Conservation (phyloP, 2,888 invertebrate genomes). For the Tenthredo distinguenda region DNA sequence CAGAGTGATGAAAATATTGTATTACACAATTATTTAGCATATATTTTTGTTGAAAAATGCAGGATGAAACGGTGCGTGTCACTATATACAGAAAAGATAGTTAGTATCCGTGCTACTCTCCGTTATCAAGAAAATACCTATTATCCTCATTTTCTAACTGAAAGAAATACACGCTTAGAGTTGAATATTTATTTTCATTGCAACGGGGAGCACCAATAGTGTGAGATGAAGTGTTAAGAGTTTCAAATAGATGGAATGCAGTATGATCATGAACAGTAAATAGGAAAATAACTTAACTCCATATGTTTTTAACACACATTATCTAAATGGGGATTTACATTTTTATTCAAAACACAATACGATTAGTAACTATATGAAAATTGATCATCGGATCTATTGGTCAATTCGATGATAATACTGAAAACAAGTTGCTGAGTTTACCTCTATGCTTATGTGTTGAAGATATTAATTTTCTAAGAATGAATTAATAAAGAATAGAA, state of each 20-base stretch:
- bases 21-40: slow-evolving; percentile 28
- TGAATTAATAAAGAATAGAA: not conserved
- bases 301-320: slow-evolving; percentile 31
- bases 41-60: slow-evolving; percentile 47
- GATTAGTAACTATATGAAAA: slow-evolving; percentile 32
- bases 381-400: not conserved
- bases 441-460: not conserved
- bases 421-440: not conserved
- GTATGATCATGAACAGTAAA: slow-evolving; percentile 38
- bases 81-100: slow-evolving; percentile 76
- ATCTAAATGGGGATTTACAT: slow-evolving; percentile 19
- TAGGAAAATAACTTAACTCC: slow-evolving; percentile 47
- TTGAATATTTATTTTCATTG: slow-evolving; percentile 22
- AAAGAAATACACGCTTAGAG: not conserved
- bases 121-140: slow-evolving; percentile 58
- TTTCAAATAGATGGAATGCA: slow-evolving; percentile 21
- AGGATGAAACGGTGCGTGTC: slow-evolving; percentile 51
- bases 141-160: not conserved
- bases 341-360: slow-evolving; percentile 39
- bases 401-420: slow-evolving; percentile 14
- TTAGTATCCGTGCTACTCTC: slow-evolving; percentile 77
- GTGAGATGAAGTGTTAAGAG: slow-evolving; percentile 39
- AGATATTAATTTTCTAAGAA: not conserved
- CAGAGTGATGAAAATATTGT: slow-evolving; percentile 24
- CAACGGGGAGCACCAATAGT: slow-evolving; percentile 38